A percentile compares a stretch with the other conserved stretches of the same genome.
These are phyloP conservation scores for Rhineura floridana DNA, from an alignment of 2,113 vertebrate species.

Conservation along the genomic window DNA sequence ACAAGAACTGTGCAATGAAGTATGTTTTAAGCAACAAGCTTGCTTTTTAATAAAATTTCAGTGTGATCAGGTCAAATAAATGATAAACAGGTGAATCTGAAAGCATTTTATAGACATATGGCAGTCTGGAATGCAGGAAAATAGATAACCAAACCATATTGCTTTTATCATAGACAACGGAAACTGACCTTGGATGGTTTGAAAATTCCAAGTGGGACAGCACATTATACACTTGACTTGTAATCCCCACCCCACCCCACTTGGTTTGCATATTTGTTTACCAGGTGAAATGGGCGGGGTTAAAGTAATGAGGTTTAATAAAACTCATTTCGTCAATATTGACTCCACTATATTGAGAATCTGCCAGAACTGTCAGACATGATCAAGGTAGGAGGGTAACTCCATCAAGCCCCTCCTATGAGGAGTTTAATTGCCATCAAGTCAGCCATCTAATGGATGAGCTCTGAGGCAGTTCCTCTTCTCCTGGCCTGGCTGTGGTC, in stretches of 20 bases:
- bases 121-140: constrained; percentile 37
- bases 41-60: constrained; percentile 39
- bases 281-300: neutral
- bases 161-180: constrained; percentile 24
- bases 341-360: neutral
- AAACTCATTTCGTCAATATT: neutral
- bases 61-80: constrained; percentile 34
- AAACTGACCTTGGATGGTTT: constrained; percentile 35
- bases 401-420: neutral
- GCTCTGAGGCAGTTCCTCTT: too few relatives aligned
- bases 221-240: constrained; percentile 20
- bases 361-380: neutral
- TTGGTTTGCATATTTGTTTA: constrained; percentile 11
- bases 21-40: constrained; percentile 13
- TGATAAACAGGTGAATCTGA: constrained; percentile 22
- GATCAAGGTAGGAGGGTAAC: neutral
- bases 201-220: neutral
- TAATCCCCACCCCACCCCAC: neutral
- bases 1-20: rapidly evolving
- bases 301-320: neutral
- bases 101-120: constrained; percentile 48
- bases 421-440: too few relatives aligned
- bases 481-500: too few relatives aligned
- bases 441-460: too few relatives aligned
- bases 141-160: constrained; percentile 23